Evolutionary conservation across 2,888 invertebrate species (phyloP).

Genomic region (Ypsolopha scabrella): DNA sequence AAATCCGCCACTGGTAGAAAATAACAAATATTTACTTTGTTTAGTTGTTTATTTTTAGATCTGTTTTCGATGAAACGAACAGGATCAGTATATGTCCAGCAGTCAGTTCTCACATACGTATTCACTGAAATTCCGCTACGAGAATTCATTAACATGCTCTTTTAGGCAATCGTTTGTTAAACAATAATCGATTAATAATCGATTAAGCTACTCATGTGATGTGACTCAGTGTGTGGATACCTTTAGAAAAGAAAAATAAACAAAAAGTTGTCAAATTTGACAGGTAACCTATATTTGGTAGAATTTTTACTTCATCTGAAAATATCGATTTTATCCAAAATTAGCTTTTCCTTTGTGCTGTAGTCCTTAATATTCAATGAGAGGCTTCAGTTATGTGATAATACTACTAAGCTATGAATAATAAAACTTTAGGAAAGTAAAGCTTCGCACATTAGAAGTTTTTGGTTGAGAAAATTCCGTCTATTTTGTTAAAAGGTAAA

Average conservation of each 20-base stretch:
- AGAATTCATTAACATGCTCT: no score
- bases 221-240: conserved; percentile 1
- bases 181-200: no score
- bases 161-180: no score
- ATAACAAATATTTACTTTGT: no score
- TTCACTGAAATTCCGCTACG: no score
- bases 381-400: background rate
- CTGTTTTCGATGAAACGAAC: no score
- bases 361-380: background rate
- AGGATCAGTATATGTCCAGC: no score
- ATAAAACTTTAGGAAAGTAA: conserved; percentile 12
- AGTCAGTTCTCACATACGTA: no score
- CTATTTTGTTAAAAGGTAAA: conserved; percentile 13
- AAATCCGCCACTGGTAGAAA: no score
- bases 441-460: conserved; percentile 10
- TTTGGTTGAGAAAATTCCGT: conserved; percentile 12
- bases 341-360: background rate
- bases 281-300: conserved; percentile 35
- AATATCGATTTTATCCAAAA: conserved; percentile 6
- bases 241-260: conserved; percentile 9
- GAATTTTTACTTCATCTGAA: background rate
- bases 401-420: conserved; percentile 24
- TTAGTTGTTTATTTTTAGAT: no score
- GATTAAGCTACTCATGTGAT: no score
- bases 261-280: conserved; percentile 35